Conservation (phyloP, 2,113 vertebrate genomes). For the Oncorhynchus gorbuscha region DNA sequence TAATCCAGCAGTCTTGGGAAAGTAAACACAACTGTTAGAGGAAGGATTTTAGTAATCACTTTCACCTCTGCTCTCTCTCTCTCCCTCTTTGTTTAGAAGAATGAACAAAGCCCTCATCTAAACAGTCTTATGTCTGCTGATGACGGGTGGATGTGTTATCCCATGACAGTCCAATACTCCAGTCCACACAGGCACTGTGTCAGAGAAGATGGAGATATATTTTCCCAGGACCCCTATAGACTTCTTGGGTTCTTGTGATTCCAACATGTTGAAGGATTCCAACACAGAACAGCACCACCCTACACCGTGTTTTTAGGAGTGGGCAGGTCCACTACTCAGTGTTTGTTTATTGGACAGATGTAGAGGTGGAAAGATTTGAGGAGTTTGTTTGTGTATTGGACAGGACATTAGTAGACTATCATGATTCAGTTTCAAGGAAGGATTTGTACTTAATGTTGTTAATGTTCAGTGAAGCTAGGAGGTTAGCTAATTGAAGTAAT, state of each 20-base stretch:
- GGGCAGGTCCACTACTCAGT: not conserved
- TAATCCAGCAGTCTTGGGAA: constrained; percentile 65
- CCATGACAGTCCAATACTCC: not conserved
- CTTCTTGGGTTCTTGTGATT: not conserved
- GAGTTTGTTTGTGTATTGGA: too few species aligned
- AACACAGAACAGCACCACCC: not conserved
- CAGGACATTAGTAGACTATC: too few species aligned
- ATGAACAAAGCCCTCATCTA: constrained; percentile 5
- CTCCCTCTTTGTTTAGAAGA: constrained; percentile 38
- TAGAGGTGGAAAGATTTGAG: not conserved
- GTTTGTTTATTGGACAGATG: not conserved
- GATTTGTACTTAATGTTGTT: not conserved
- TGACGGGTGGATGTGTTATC: not conserved
- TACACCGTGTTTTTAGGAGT: not conserved
- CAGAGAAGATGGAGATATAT: not conserved
- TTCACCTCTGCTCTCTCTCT: constrained; percentile 35
- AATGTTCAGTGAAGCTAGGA: not conserved
- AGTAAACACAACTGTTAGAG: constrained; percentile 62
- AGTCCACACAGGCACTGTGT: not conserved
- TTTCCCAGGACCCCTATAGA: not conserved
- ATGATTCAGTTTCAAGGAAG: not conserved
- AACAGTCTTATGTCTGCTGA: constrained; percentile 14
- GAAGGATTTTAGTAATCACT: constrained; percentile 55
- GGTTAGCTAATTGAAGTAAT: too few species aligned
- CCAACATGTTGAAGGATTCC: not conserved